Conservation (phyloP, 2,797 vertebrate genomes). For the Pseudomugil tenellus region DNA sequence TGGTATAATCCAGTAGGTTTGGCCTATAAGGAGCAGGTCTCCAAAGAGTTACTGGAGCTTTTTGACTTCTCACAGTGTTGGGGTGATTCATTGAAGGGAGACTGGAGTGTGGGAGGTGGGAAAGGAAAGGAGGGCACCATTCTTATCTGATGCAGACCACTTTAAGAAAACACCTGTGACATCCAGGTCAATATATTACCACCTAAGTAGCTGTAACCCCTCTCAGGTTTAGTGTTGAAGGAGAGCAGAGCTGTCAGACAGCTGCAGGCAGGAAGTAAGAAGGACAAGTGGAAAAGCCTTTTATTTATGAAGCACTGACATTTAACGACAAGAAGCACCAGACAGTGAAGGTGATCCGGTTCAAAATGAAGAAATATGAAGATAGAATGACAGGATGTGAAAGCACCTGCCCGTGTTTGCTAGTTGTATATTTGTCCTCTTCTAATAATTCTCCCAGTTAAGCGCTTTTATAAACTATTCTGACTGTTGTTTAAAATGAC, state of each 20-base stretch:
- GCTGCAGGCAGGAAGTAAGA: slow-evolving; percentile 69
- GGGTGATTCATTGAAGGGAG: neutral
- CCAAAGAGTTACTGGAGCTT: slow-evolving; percentile 7
- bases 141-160: slow-evolving; percentile 83
- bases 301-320: slow-evolving; percentile 52
- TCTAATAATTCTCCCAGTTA: neutral
- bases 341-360: slow-evolving; percentile 25
- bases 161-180: slow-evolving; percentile 79
- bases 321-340: slow-evolving; percentile 31
- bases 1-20: neutral
- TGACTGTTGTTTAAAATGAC: neutral
- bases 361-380: slow-evolving; percentile 13
- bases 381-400: slow-evolving; percentile 15
- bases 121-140: slow-evolving; percentile 34
- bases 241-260: slow-evolving; percentile 52
- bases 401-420: slow-evolving; percentile 17
- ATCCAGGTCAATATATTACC: slow-evolving; percentile 76
- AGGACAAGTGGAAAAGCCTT: slow-evolving; percentile 32
- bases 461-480: too few species aligned
- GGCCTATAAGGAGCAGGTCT: neutral
- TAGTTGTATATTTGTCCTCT: neutral
- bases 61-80: slow-evolving; percentile 4
- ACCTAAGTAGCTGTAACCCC: slow-evolving; percentile 71
- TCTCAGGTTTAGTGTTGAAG: slow-evolving; percentile 51
- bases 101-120: slow-evolving; percentile 48